phyloP scores from a whole-genome alignment of 23 tunicate species.

The Trididemnum clinides region DNA sequence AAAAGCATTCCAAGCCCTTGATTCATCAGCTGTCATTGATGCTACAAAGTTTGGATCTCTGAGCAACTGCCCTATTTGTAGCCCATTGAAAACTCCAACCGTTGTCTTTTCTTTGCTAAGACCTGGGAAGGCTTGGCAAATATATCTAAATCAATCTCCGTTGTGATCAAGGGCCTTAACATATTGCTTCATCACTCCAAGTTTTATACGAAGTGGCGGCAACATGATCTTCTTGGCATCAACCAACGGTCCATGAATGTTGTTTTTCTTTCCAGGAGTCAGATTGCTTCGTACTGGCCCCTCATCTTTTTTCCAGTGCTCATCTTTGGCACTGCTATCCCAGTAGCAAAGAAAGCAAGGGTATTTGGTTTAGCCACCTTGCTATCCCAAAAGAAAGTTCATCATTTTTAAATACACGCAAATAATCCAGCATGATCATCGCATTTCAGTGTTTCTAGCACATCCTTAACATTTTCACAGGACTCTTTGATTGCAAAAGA shows the following conservation, averaged over 20 bases:
- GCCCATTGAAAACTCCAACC: constrained; percentile 10
- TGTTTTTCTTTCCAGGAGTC: constrained; percentile 1
- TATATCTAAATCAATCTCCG: neutral
- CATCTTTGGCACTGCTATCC: constrained; percentile 20
- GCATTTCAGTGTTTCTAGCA: constrained; percentile 12
- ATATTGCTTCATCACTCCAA: no score
- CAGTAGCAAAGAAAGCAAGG: no score
- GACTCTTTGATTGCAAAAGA: constrained; percentile 12
- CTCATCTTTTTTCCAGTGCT: constrained; percentile 15
- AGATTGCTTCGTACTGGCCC: neutral
- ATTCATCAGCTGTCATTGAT: neutral
- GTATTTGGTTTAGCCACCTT: no score
- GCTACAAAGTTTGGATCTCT: no score
- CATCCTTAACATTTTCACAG: neutral
- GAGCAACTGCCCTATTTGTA: constrained; percentile 18
- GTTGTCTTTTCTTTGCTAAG: constrained; percentile 3
- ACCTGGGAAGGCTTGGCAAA: constrained; percentile 2
- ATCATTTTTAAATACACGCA: neutral
- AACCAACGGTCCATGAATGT: neutral
- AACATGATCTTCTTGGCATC: no score
- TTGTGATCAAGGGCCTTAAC: no score
- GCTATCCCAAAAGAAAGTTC: no score
- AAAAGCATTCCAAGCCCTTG: constrained; percentile 17
- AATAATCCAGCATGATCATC: neutral
- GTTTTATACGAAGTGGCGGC: no score